Evolutionary conservation across 35 echinoderm and acorn worm genomes (phyloP).

Genomic region (Acanthaster planci): DNA sequence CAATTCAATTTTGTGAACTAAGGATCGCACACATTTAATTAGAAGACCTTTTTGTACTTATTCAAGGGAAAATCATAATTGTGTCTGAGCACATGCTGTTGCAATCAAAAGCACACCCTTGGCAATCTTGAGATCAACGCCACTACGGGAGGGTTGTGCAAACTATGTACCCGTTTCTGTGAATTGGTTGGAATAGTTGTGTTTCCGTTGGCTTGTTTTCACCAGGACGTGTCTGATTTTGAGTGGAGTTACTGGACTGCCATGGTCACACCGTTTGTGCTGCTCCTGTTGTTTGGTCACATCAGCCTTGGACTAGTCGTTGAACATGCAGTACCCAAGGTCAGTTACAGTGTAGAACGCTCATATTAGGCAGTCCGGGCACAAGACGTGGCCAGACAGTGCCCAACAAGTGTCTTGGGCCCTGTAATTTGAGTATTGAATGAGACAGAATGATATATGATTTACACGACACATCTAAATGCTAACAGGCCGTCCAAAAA

Average conservation of each 20-base stretch:
- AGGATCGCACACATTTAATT: too few relatives aligned
- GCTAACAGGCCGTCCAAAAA: neutral
- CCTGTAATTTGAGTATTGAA: neutral
- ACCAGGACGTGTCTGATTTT: constrained; percentile 11
- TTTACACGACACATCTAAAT: neutral
- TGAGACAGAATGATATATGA: neutral
- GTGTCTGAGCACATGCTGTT: too few relatives aligned
- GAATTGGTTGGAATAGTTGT: too few relatives aligned
- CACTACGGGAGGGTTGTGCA: too few relatives aligned
- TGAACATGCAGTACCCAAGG: neutral
- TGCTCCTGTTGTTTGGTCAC: neutral
- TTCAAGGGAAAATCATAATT: too few relatives aligned
- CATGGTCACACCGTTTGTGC: neutral
- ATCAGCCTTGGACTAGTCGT: neutral
- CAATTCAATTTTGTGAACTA: too few relatives aligned
- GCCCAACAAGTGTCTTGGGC: too few relatives aligned
- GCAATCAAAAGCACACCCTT: too few relatives aligned
- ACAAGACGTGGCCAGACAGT: neutral
- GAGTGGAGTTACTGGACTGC: constrained; percentile 4
- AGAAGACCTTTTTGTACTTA: too few relatives aligned
- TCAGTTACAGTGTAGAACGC: neutral
- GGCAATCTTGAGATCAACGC: too few relatives aligned
- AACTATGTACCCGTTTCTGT: too few relatives aligned
- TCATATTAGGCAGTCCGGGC: neutral
- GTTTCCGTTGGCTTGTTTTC: too few relatives aligned